These are phyloP conservation scores for Lepilemur septentrionalis DNA, from an alignment of 2,797 vertebrate genomes.

Conservation along the genomic window DNA sequence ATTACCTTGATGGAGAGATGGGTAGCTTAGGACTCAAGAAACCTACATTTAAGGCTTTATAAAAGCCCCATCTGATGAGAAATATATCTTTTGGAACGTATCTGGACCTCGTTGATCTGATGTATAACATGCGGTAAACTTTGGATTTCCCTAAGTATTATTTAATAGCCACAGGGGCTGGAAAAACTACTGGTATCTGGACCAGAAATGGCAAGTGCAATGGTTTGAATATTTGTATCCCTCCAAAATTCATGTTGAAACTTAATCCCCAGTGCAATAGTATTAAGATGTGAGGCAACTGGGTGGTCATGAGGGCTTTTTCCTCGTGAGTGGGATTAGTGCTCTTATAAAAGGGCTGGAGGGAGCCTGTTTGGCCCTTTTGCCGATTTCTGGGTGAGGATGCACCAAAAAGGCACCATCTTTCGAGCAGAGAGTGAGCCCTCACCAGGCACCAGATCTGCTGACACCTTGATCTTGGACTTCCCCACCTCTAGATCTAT, in stretches of 20 bases:
- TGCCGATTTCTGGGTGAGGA: background rate
- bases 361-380: too few species aligned
- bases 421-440: background rate
- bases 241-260: background rate
- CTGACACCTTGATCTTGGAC: background rate
- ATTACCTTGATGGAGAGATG: constrained; percentile 19
- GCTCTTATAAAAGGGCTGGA: background rate
- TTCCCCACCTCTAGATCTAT: background rate
- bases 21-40: background rate
- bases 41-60: background rate
- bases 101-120: background rate
- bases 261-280: background rate
- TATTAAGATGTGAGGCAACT: too few species aligned
- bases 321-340: background rate
- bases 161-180: background rate
- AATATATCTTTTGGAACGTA: background rate
- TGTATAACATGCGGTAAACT: background rate
- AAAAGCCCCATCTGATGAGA: background rate
- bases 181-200: background rate
- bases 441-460: background rate
- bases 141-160: background rate
- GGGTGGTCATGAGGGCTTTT: background rate
- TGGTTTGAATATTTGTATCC: background rate
- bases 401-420: too few species aligned
- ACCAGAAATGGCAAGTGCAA: background rate